Evolutionary conservation across 30 jellyfish, hydroid and myxozoan genomes (phyloP), one percentile per base, ranked within the genome.

Genomic region (Aurelia sp.): DNA sequence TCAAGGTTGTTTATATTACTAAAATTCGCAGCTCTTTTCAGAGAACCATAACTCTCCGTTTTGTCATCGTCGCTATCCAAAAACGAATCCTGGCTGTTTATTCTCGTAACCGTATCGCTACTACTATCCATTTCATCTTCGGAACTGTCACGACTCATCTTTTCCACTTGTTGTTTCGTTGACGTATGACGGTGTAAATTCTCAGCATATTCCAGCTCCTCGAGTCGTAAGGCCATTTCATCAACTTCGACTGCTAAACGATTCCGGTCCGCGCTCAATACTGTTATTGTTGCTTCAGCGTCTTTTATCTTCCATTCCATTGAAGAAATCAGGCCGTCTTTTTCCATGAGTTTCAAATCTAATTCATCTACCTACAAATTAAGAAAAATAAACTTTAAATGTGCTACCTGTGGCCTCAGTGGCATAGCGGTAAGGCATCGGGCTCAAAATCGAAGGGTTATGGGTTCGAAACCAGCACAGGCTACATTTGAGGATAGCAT

Each of bases 231-330:
- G 19, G 94, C 90, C 81, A 89, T 62, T 35, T 82, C 94, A 73
- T 89, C 97, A n/a, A 84, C 85, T 59, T 89, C 97, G n/a, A 76
- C 71, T 0, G 90, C 94, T 37, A 89, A 68, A 22, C 91, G 94
- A 66, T 76, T 89, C 71, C 97, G 52, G 65, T 89, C 97, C 12
- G 97, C 92, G 3, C 70, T 81, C 13, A 81, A 27, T 13, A 81
- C 82, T 9, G 86, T 71, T 13, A 81, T 73, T 11, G 97, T 59
- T 1, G 97, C 87, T 66, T 81, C 91, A n/a, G 88, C 47, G 62
- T 81, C 92, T 68, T 81, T 81, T 50, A 89, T 63, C 64, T 89
- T 65, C 85, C 89, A 84, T 65, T 81, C 69, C 55, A 81, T 55
- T 13, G 94, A 55, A 9, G 91, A 31, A 21, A 89, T 71, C 22